A percentile compares a stretch with the other conserved stretches of the same genome.
These are phyloP conservation scores for Poecilia wingei DNA, from an alignment of 2,797 vertebrate species.

Conservation along the genomic window DNA sequence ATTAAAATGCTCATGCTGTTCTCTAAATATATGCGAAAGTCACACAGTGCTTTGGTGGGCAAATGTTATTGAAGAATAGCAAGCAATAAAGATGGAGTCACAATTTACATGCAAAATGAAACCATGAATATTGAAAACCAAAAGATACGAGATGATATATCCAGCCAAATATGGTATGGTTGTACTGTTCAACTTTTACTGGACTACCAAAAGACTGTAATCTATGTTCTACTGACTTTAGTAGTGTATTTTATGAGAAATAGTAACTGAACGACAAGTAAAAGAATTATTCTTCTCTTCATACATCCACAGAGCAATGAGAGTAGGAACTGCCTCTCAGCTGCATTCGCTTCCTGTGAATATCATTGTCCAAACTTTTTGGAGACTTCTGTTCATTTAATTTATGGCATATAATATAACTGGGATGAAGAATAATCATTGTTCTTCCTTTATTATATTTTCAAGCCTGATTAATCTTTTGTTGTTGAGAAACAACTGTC, in stretches of 20 bases:
- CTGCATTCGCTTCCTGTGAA: not conserved
- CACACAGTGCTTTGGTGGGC: not conserved
- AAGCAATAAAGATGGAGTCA: not conserved
- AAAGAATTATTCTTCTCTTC: not conserved
- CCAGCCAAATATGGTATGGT: not conserved
- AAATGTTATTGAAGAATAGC: not conserved
- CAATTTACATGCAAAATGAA: not conserved
- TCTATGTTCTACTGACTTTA: not conserved
- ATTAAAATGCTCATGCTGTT: constrained; percentile 31
- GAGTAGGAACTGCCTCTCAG: not conserved
- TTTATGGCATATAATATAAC: not conserved
- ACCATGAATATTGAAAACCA: not conserved
- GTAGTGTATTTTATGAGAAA: not conserved
- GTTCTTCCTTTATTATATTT: not conserved
- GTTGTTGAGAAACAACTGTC: not conserved
- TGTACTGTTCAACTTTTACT: not conserved
- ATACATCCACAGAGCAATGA: not conserved
- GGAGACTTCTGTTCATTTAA: not conserved
- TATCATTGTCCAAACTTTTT: not conserved
- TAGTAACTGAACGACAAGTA: not conserved
- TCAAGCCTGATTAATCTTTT: not conserved
- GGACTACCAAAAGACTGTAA: not conserved
- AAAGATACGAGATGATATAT: not conserved
- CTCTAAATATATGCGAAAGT: constrained; percentile 27
- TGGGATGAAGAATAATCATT: not conserved